Base-by-base conservation (phyloP, 2,888 invertebrate species). In the Bellardia bayeri region DNA sequence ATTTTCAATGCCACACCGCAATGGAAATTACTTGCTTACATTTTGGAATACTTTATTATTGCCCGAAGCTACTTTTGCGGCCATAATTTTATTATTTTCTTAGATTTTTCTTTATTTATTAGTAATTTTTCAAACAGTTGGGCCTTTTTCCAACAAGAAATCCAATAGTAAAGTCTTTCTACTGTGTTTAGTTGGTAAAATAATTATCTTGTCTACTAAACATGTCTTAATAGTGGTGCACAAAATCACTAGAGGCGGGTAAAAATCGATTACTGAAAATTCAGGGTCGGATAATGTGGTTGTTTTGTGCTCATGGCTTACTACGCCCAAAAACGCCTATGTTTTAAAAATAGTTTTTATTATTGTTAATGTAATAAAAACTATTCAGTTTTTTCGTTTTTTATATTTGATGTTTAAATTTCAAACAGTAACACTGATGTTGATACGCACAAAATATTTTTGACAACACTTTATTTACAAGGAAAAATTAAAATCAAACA, bases 1-100 rank as follows among this genome's bases (percentile, higher is more conserved):
- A 11, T 49, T 85, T 56, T 16, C 7, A 4, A 37, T n/a, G 11
- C 23, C 13, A 30, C 13, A 42, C 30, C 2, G 23, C n/a, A 0
- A 23, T 33, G 16, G 1, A n/a, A 8, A 6, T 30, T 3, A 61
- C 51, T 54, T 76, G 93, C 94, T 94, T 94, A 96, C 97, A 90
- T 96, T 96, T 93, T 96, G 96, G 91, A 97, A 96, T 90, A 95
- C 95, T 94, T 96, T 96, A 90, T 94, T 95, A 75, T 94, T 93
- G 90, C 92, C 93, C 90, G 94, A 93, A 86, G 91, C 92, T 84
- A 92, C 93, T 91, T 93, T 93, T 79, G 93, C 90, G 82, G 93
- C 92, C 94, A 94, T 94, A 90, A 83, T 87, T 45, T 74, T 56
- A 63, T 2, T 30, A 42, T 54, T 16, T 75, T 14, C 11, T 56